Conservation (phyloP, 37 sponge, comb jelly and placozoan genomes). For the Cladorhizidae sp. region DNA sequence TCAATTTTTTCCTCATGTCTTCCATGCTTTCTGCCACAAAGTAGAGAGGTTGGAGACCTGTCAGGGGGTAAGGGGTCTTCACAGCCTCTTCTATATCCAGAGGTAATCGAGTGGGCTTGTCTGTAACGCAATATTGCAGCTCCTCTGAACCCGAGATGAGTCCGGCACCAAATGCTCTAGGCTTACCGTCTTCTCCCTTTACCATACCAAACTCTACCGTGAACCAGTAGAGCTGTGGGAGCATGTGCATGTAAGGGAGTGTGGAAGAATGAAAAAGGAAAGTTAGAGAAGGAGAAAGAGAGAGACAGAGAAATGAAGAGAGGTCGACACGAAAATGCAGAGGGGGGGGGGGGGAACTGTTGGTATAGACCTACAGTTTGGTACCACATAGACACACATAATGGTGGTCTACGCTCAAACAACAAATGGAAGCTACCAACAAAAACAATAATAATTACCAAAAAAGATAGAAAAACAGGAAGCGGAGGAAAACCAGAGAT, state of each 20-base stretch:
- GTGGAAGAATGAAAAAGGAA: not conserved
- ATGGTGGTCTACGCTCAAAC: too few species aligned
- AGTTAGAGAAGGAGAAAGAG: too few species aligned
- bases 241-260: not conserved
- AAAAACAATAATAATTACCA: too few species aligned
- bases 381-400: too few species aligned
- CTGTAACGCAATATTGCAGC: constrained; percentile 71
- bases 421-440: too few species aligned
- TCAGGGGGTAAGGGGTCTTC: constrained; percentile 54
- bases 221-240: constrained; percentile 90
- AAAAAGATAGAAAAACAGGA: too few species aligned
- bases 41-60: constrained; percentile 76
- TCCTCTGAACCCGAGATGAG: constrained; percentile 90
- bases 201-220: constrained; percentile 95
- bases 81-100: constrained; percentile 40
- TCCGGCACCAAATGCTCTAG: constrained; percentile 94
- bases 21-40: constrained; percentile 80
- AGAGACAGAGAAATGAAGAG: too few species aligned
- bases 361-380: too few species aligned
- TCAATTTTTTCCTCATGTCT: constrained; percentile 74
- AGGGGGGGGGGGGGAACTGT: too few species aligned
- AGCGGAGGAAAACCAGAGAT: too few species aligned
- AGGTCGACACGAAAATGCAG: too few species aligned
- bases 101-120: constrained; percentile 39
- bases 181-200: constrained; percentile 58